A percentile compares a stretch with the other conserved stretches of the same genome.
These are phyloP conservation scores for Lepidurus apus DNA, from an alignment of 1,140 invertebrate species.

Conservation along the genomic window DNA sequence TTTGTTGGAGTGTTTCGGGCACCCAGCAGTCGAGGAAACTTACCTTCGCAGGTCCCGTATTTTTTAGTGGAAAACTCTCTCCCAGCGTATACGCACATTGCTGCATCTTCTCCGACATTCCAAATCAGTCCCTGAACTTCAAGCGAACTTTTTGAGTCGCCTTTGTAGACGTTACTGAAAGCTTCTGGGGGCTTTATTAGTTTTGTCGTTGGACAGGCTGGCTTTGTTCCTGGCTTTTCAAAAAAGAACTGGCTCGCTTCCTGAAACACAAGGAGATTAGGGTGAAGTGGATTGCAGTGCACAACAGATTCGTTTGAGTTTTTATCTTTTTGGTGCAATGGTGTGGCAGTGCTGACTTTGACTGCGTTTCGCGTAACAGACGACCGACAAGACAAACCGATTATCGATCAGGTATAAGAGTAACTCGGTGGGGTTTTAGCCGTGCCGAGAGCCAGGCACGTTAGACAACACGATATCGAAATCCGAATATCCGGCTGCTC, in stretches of 20 bases:
- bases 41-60: neutral
- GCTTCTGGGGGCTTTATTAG: too few relatives aligned
- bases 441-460: neutral
- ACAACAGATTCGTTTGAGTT: neutral
- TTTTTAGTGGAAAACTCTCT: slow-evolving; percentile 3
- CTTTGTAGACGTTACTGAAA: too few relatives aligned
- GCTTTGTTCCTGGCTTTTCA: too few relatives aligned
- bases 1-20: neutral
- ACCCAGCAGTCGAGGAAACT: neutral
- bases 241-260: too few relatives aligned
- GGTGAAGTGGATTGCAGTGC: neutral
- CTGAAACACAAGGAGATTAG: neutral
- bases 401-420: slow-evolving; percentile 16
- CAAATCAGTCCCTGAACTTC: too few relatives aligned
- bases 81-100: neutral
- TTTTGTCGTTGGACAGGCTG: too few relatives aligned
- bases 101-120: too few relatives aligned
- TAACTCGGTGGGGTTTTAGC: neutral
- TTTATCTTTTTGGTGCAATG: neutral
- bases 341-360: neutral
- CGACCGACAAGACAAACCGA: slow-evolving; percentile 17
- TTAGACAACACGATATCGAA: neutral
- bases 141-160: too few relatives aligned
- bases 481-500: slow-evolving; percentile 12
- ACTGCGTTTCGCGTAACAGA: neutral